phyloP scores from a whole-genome alignment of 1,140 invertebrate genomes.

The Aphelenchoides fujianensis region DNA sequence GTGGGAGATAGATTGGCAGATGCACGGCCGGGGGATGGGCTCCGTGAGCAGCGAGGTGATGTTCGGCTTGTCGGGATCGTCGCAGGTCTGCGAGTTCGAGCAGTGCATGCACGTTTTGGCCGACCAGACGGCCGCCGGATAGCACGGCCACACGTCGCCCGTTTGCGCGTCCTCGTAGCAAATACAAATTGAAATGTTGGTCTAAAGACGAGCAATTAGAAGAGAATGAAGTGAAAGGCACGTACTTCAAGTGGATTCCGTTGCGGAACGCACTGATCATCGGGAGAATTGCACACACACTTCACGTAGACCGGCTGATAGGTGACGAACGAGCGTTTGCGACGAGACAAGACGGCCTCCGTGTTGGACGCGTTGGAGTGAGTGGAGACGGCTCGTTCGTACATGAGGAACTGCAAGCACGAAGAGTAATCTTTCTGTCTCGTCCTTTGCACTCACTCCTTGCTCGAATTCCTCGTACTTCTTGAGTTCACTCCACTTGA shows the following conservation, averaged over 20 bases:
- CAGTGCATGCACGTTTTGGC: slow-evolving; percentile 58
- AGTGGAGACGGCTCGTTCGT: slow-evolving; percentile 55
- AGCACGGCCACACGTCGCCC: slow-evolving; percentile 62
- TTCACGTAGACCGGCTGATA: slow-evolving; percentile 61
- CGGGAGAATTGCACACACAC: slow-evolving; percentile 52
- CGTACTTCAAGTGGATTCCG: slow-evolving; percentile 56
- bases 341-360: slow-evolving; percentile 15
- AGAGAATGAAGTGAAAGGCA: neutral
- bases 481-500: slow-evolving; percentile 54
- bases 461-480: slow-evolving; percentile 60
- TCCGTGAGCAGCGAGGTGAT: slow-evolving; percentile 48
- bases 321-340: slow-evolving; percentile 45
- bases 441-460: slow-evolving; percentile 44
- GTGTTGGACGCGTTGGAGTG: slow-evolving; percentile 6
- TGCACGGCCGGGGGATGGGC: slow-evolving; percentile 28
- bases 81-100: slow-evolving; percentile 59
- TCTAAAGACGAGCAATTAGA: slow-evolving; percentile 37
- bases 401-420: slow-evolving; percentile 51
- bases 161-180: slow-evolving; percentile 59
- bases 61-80: slow-evolving; percentile 59
- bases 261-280: slow-evolving; percentile 62
- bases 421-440: slow-evolving; percentile 4
- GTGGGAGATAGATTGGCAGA: slow-evolving; percentile 59
- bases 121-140: slow-evolving; percentile 53
- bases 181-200: slow-evolving; percentile 57